Evolutionary conservation across 2,797 vertebrate genomes (phyloP), one percentile per base, ranked within the genome.

Genomic region (Cuculus canorus): DNA sequence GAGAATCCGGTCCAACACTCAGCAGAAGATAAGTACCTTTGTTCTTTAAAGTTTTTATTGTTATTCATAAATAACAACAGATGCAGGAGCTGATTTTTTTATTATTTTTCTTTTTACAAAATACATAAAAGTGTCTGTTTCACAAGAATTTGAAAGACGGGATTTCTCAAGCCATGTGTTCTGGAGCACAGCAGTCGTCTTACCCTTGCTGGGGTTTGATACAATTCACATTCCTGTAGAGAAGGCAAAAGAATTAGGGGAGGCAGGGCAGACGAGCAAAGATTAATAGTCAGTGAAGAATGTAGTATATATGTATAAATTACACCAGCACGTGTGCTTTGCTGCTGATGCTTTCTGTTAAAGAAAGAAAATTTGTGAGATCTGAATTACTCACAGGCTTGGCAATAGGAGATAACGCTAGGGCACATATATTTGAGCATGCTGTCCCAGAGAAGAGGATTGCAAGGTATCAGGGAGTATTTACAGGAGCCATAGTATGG

Each of bases 231-330:
- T 48, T 80, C 41, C 63, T 47, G 25, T n/a, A 81, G n/a, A 83
- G n/a, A 75, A 27, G 39, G 27, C 45, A 78, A 57, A 19, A 83
- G 50, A 89, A 75, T 39, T 75, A 59, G 24, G 37, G 24, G 24
- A 59, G 32, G 9, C 8, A 6, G 7, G 22, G 16, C 64, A 86
- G 57, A 91, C 28, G 10, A 93, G 25, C 43, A 77, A 69, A 94
- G 77, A 91, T 90, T 92, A 95, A 76, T 65, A 83, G 63, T 25
- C 54, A 56, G 25, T 52, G 82, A 92, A 86, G 45, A 85, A 86
- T 48, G 37, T 13, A 50, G 64, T 59, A 32, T 53, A 96, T 82
- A 82, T 76, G 30, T 80, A 91, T 73, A 82, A 94, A 76, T 45
- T 43, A 39, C 56, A 84, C 32, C 0, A 3, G 53, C 61, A 61